Base-by-base conservation (phyloP, 2,113 vertebrate genomes). In the Callopanchax toddi region DNA sequence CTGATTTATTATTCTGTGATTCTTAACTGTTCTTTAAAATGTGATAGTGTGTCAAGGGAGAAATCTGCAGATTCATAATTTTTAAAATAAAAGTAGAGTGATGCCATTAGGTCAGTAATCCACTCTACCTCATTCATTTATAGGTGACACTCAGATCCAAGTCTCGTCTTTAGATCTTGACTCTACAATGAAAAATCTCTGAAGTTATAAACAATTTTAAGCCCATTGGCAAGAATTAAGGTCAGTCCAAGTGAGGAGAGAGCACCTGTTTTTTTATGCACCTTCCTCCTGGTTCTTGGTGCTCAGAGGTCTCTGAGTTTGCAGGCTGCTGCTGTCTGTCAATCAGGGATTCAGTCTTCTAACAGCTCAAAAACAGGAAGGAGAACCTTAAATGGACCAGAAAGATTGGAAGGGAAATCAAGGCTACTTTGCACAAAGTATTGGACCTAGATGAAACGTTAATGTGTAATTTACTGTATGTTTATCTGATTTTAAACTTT, bases 401-500 rank as follows among this genome's bases (percentile, higher is more conserved):
- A 55, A 65, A 32, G 18, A 6, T 8, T 15, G 15, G 37, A 18
- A 18, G 20, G 20, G 37, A 72, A 64, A 74, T 57, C 20, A 12
- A 65, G 18, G 5, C n/a, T 46, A 29, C 36, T 52, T 56, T 58
- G 20, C 37, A 21, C 42, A 44, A 63, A 56, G 61, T 58, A 45
- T 42, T 54, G 25, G 39, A 65, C 67, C 50, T 29, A 50, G 54
- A 57, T 52, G 29, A 71, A 66, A 43, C 22, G 23, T 57, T 1
- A 71, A 44, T 51, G 43, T 9, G 49, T 67, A 7, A 37, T 10
- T 37, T 49, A 7, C 60, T 60, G 56, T 72, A 45, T 53, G 62
- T 74, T 80, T 63, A 57, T 78, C 22, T 46, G 17, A 60, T 3
- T 12, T 32, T 8, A 61, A 48, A 26, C 23, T 48, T 67, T 53